Evolutionary conservation across 2,113 vertebrate species (phyloP), one percentile per base, ranked within the genome.

Genomic region (Daboia siamensis): DNA sequence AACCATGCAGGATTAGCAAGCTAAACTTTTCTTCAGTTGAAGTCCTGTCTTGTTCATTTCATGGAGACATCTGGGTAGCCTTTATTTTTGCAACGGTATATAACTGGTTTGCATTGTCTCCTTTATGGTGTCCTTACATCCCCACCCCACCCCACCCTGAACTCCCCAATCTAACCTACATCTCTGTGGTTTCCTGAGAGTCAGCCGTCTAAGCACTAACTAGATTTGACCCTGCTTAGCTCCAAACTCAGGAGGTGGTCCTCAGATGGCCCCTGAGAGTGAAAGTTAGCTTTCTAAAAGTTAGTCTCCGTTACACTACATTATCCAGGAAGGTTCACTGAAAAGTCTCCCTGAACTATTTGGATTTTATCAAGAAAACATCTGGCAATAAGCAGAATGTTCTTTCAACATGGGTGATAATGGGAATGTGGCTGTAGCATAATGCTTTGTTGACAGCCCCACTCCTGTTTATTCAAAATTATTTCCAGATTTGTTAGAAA

Each of bases 91-190:
- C n/a, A 80, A 39, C 33, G 1, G 17, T 80, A 39, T 39, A 80
- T 39, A 80, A 80, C 6, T 39, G 13, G 17, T 21, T 20, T 80
- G 69, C 69, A 39, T 39, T 80, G 69, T 20, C 33, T 80, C 33
- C 33, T 39, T 80, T 39, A 3, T 39, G 6, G 15, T 80, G n/a
- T 74, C 12, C 5, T 74, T 39, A 2, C 20, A 6, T 1, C n/a
- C 69, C 33, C 5, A 2, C 29, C 2, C 2, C 33, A 0, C n/a
- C 69, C 33, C 5, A 2, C 29, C 2, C 2, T 15, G 0, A n/a
- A 33, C 5, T 33, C 33, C 33, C 74, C 74, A 44, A 39, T 39
- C 33, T 80, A 44, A 80, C 17, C 74, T 44, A 44, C 17, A 21
- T 80, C 74, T 80, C 6, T 74, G n/a, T n/a, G n/a, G 20, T 74